A percentile compares a stretch with the other conserved stretches of the same genome.
These are phyloP conservation scores for Onychorhynchus coronatus DNA, from an alignment of 2,113 vertebrate genomes.

Conservation along the genomic window DNA sequence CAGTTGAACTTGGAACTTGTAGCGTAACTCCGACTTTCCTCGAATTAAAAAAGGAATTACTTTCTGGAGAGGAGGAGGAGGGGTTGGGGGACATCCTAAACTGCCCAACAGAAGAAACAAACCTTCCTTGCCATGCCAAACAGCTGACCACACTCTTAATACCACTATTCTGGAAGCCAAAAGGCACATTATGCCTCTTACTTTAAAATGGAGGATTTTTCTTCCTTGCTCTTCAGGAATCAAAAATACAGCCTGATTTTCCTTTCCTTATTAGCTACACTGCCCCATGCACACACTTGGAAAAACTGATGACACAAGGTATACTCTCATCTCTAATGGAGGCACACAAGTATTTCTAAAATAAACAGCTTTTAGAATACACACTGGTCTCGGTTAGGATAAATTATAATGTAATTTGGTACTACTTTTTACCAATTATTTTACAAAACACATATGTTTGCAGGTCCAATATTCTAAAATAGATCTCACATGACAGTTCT, in stretches of 20 bases:
- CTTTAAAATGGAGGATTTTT: conserved; percentile 17
- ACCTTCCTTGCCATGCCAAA: neutral
- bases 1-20: conserved; percentile 44
- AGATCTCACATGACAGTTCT: neutral
- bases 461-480: conserved; percentile 28
- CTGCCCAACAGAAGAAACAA: neutral
- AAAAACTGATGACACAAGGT: conserved; percentile 20
- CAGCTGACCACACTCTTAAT: conserved; percentile 17
- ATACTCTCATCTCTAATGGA: neutral
- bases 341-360: conserved; percentile 37
- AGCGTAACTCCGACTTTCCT: neutral
- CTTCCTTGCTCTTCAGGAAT: conserved; percentile 19
- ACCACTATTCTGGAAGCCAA: neutral
- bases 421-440: conserved; percentile 40
- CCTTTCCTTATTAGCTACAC: neutral
- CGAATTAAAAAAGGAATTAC: conserved; percentile 25
- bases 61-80: neutral
- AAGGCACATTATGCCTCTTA: neutral
- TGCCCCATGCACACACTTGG: neutral
- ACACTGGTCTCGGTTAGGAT: neutral
- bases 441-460: neutral
- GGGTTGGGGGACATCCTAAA: neutral
- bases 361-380: conserved; percentile 33
- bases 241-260: conserved; percentile 34
- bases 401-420: conserved; percentile 30